These are phyloP conservation scores for Dermatemys mawii DNA, from an alignment of 2,113 vertebrate species.

Conservation along the genomic window DNA sequence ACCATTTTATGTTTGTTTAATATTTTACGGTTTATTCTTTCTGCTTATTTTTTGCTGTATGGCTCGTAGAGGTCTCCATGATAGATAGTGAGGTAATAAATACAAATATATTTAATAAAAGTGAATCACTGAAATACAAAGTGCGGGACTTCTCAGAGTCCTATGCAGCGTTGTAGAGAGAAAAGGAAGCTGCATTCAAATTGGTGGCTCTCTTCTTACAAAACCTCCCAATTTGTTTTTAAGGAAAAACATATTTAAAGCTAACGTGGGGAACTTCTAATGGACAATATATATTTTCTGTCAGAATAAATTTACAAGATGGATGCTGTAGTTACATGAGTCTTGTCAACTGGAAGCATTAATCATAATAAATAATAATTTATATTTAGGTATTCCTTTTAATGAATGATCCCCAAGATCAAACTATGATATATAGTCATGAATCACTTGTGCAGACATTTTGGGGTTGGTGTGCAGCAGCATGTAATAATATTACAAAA, in stretches of 20 bases:
- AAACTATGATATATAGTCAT: conserved; percentile 16
- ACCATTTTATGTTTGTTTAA: conserved; percentile 20
- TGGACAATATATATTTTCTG: not conserved
- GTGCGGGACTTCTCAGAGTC: not conserved
- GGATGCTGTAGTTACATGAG: not conserved
- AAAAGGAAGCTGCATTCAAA: not conserved
- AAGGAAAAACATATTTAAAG: not conserved
- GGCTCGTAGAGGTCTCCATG: conserved; percentile 1
- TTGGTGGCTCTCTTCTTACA: not conserved
- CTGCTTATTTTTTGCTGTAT: conserved; percentile 43
- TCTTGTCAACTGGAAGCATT: conserved; percentile 3
- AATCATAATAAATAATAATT: not conserved
- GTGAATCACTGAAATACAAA: not conserved
- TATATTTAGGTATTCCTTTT: conserved; percentile 9
- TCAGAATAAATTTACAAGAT: conserved; percentile 19
- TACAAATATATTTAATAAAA: not conserved
- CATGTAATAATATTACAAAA: not conserved
- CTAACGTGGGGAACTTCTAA: not conserved
- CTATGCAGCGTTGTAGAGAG: not conserved
- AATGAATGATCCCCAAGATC: conserved; percentile 7
- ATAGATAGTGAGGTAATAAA: not conserved
- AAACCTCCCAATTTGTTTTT: not conserved
- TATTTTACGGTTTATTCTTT: conserved; percentile 15
- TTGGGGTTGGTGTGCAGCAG: not conserved
- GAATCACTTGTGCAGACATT: conserved; percentile 5